Evolutionary conservation across 1,140 invertebrate genomes (phyloP).

Genomic region (Drosophila kepulauana): DNA sequence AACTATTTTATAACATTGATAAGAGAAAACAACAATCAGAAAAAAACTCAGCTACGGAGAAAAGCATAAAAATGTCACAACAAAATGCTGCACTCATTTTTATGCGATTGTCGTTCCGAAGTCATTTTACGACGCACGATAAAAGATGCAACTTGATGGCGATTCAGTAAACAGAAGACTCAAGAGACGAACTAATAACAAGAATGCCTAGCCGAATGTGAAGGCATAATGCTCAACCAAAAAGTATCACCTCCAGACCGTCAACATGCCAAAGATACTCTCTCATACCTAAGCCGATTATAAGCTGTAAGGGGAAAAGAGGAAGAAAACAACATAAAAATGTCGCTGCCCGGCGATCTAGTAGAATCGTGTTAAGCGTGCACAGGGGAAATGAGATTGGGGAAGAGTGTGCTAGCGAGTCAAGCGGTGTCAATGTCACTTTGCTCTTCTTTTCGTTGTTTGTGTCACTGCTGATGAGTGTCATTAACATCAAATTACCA

Average conservation of each 20-base stretch:
- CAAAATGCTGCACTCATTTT: constrained; percentile 79
- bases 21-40: constrained; percentile 21
- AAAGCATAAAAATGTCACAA: constrained; percentile 76
- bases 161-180: constrained; percentile 68
- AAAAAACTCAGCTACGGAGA: neutral
- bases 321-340: constrained; percentile 42
- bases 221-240: constrained; percentile 17
- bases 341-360: constrained; percentile 45
- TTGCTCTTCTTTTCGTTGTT: constrained; percentile 12
- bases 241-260: constrained; percentile 54
- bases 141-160: constrained; percentile 75
- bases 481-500: constrained; percentile 83
- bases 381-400: neutral
- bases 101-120: constrained; percentile 56
- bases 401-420: neutral
- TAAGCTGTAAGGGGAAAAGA: constrained; percentile 12
- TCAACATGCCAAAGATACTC: constrained; percentile 10
- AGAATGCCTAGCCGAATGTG: constrained; percentile 55
- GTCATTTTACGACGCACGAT: constrained; percentile 58
- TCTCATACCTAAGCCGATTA: constrained; percentile 67
- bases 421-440: constrained; percentile 64
- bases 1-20: constrained; percentile 37
- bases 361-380: constrained; percentile 75
- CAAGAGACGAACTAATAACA: constrained; percentile 69
- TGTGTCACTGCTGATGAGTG: constrained; percentile 75